Base-by-base conservation (phyloP, 1,140 invertebrate genomes). In the Papilio glaucus region DNA sequence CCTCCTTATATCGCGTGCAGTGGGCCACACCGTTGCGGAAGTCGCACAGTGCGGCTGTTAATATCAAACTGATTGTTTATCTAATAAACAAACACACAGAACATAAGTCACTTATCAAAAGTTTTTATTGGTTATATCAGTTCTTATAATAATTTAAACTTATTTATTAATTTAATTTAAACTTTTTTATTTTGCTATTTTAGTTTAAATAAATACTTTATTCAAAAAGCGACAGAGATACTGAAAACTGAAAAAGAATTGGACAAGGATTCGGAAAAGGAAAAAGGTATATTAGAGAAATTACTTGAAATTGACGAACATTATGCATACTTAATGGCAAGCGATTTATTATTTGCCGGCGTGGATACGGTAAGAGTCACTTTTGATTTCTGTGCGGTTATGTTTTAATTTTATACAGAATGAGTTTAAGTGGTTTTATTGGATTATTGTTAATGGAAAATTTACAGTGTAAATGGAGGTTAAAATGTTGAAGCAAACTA, bases 291-390 rank as follows among this genome's bases (percentile, higher is more conserved):
- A 41, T 80, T 95, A 15, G 93, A 95, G 77, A 94, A 92, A 74
- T 74, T 93, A 57, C 82, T 93, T 37, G 89, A 77, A 76, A 93
- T 93, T 15, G 91, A 94, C 79, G 86, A 89, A 77, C 89, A 88
- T 85, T 92, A 92, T 41, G 95, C 95, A 1, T 81, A 93, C 21
- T 90, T 94, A 1, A 95, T 97, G 94, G 94, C 95, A 4, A 91
- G 95, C 71, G 96, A 97, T 84, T 95, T 96, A 94, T 71, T 97
- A 26, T 91, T 96, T 53, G 96, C 95, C 12, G 96, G 96, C 53
- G 94, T 97, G 39, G 96, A 97, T 89, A 97, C 96, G 77, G 95
- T 96, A 90, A 92, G 81, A 41, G n/a, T 72, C 1, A 33, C 8
- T 72, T 21, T 33, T n/a, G 0, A 41, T 42, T 1, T 12, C 57